Evolutionary conservation across 2,888 invertebrate genomes (phyloP), one percentile per base, ranked within the genome.

Genomic region (Megastigmus dorsalis): DNA sequence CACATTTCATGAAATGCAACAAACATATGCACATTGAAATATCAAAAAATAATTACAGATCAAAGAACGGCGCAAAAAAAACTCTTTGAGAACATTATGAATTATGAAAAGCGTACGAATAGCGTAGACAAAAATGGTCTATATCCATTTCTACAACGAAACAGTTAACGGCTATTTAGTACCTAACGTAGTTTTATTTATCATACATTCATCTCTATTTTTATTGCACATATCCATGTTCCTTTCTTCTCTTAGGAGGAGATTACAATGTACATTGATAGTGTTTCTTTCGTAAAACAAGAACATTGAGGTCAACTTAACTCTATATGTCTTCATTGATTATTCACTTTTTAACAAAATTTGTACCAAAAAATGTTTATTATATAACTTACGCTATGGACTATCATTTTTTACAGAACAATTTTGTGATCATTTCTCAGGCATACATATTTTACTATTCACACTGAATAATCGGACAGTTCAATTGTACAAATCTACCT

Each of bases 141-240:
- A 45, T 57, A 62, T 69, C 72, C 52, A 69, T 76, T 76, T 76
- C 72, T 76, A 76, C 59, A 76, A 76, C 69, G 76, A 76, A 76
- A 72, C 65, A 76, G 72, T 71, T 73, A 69, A 68, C 26, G 68
- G 59, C 63, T 52, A 72, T 57, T 68, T 73, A 73, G 65, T 63
- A 65, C 68, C 69, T 71, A 60, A 54, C 26, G 26, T 55, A 66
- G 10, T 60, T 38, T 62, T 7, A n/a, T 28, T 36, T 33, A 30
- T 43, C 54, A 3, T 55, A 45, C 45, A 62, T 36, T n/a, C 54
- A 74, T 68, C 36, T 66, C 10, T 45, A 54, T 5, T 33, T 65
- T 70, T 63, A 63, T 70, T 54, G 50, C 48, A 65, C 67, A 63
- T 52, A 33, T 48, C 28, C 38, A 41, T 26, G 55, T 50, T 30